A percentile compares a stretch with the other conserved stretches of the same genome.
Evolutionary conservation across 2,113 vertebrate genomes (phyloP).

Genomic region (Nettapus auritus): DNA sequence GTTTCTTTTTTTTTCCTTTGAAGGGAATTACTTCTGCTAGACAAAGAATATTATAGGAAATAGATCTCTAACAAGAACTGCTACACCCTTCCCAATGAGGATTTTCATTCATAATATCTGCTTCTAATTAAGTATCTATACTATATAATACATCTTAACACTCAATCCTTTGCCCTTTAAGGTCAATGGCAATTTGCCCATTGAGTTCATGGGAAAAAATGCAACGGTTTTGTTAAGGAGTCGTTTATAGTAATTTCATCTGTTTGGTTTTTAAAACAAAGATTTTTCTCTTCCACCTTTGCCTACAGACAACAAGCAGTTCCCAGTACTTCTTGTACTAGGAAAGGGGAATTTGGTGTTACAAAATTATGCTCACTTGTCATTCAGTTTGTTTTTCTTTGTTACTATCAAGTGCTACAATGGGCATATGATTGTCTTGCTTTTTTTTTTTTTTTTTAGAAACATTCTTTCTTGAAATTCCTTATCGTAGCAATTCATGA

Average conservation of each 20-base stretch:
- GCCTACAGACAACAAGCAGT: neutral
- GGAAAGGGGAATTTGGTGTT: neutral
- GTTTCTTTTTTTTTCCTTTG: neutral
- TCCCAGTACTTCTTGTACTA: neutral
- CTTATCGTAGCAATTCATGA: slow-evolving; percentile 2
- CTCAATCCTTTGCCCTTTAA: neutral
- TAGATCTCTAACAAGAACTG: neutral
- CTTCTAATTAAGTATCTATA: slow-evolving; percentile 50
- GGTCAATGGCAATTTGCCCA: slow-evolving; percentile 31
- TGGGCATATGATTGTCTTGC: neutral
- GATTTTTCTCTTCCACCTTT: neutral
- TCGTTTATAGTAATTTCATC: neutral
- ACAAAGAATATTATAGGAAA: neutral
- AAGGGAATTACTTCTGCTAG: neutral
- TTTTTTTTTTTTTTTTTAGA: neutral
- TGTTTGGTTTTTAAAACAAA: neutral
- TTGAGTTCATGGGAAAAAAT: slow-evolving; percentile 1
- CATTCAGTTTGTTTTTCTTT: neutral
- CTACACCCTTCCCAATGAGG: neutral
- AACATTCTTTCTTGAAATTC: neutral
- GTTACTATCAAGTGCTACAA: neutral
- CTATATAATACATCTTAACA: neutral
- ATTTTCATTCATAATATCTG: slow-evolving; percentile 22
- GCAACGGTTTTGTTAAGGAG: neutral
- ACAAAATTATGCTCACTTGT: neutral